These are phyloP conservation scores for Carettochelys insculpta DNA, from an alignment of 2,113 vertebrate species.

Conservation along the genomic window DNA sequence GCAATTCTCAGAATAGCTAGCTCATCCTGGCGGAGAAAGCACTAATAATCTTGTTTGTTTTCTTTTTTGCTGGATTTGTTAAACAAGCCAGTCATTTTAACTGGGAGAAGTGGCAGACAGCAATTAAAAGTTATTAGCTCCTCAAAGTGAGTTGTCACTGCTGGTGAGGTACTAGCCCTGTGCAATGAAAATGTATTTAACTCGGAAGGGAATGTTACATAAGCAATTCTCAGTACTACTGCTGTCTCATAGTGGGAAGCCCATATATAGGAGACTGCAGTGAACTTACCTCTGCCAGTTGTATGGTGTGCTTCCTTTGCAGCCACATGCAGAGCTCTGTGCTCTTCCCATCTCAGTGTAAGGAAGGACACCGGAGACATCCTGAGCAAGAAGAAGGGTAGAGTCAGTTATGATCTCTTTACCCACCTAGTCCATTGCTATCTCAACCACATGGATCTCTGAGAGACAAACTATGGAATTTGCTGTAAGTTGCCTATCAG, in stretches of 20 bases:
- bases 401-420: not conserved
- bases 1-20: not conserved
- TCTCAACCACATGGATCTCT: too few species aligned
- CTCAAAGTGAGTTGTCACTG: conserved; percentile 31
- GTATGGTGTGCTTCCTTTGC: not conserved
- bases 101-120: conserved; percentile 18
- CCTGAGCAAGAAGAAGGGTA: too few species aligned
- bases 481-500: not conserved
- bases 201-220: not conserved
- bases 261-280: not conserved
- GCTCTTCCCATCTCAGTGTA: not conserved
- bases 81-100: conserved; percentile 35
- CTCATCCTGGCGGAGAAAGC: not conserved
- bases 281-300: not conserved
- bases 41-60: not conserved
- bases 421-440: not conserved
- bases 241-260: not conserved
- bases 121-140: conserved; percentile 38
- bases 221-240: not conserved
- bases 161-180: not conserved
- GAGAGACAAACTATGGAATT: not conserved
- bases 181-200: conserved; percentile 12
- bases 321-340: not conserved
- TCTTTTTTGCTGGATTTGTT: conserved; percentile 5
- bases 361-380: not conserved